These are phyloP conservation scores for Caenorhabditis sp. DNA, from an alignment of 2,888 invertebrate genomes.

Conservation along the genomic window DNA sequence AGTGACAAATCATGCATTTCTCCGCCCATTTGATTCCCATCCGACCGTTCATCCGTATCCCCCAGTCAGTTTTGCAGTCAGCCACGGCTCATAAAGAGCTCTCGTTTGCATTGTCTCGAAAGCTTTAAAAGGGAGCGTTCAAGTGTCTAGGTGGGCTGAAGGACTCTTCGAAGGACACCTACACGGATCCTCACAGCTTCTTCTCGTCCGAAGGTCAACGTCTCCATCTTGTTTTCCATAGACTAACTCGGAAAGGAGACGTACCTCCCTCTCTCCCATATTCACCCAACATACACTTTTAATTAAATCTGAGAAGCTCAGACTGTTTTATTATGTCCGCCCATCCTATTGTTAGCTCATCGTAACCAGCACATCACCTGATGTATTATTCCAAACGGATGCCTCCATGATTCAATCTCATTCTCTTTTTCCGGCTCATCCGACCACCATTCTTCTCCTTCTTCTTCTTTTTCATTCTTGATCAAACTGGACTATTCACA, in stretches of 20 bases:
- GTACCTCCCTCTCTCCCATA: too few relatives aligned
- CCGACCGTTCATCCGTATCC: constrained; percentile 25
- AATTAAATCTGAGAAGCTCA: constrained; percentile 36
- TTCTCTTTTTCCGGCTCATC: too few relatives aligned
- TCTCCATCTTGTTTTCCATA: too few relatives aligned
- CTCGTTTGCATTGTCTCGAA: too few relatives aligned
- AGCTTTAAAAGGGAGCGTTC: too few relatives aligned
- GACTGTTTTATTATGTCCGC: constrained; percentile 50
- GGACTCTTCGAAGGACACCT: too few relatives aligned
- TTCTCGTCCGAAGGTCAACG: too few relatives aligned
- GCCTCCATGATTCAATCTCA: constrained; percentile 29
- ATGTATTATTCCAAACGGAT: constrained; percentile 2
- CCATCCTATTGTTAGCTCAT: constrained; percentile 27
- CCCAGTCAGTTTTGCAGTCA: not conserved
- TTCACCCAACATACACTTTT: constrained; percentile 22
- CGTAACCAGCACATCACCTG: constrained; percentile 29
- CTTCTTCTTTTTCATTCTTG: constrained; percentile 35
- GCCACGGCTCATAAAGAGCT: constrained; percentile 19
- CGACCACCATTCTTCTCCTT: constrained; percentile 7
- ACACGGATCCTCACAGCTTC: too few relatives aligned
- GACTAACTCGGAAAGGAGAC: not conserved
- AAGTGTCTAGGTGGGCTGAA: too few relatives aligned
- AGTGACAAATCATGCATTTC: constrained; percentile 9
- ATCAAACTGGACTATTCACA: constrained; percentile 34
- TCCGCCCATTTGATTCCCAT: constrained; percentile 6